These are phyloP conservation scores for Brachionus calyciflorus DNA, from an alignment of 1,140 invertebrate species.

Conservation along the genomic window DNA sequence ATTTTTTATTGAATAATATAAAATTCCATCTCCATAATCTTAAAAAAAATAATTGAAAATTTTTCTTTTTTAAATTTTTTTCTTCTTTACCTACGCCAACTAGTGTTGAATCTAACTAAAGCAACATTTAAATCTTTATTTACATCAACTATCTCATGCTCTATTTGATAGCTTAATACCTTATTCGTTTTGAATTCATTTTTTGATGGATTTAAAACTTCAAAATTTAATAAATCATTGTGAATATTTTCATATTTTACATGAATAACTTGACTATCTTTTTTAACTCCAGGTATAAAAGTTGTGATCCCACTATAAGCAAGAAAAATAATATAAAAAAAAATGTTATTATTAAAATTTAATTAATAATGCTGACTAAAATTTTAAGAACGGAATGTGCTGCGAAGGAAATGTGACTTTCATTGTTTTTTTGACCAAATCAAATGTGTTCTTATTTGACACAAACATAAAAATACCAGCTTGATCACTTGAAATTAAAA, in stretches of 20 bases:
- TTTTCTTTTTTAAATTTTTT: background rate
- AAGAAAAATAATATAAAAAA: background rate
- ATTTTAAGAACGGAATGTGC: constrained; percentile 15
- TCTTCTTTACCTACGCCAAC: background rate
- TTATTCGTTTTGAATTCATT: background rate
- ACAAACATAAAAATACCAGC: background rate
- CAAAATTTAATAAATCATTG: constrained; percentile 26
- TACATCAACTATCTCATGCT: background rate
- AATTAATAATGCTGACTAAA: background rate
- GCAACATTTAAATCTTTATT: constrained; percentile 31
- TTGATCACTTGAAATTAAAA: constrained; percentile 4
- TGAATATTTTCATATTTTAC: constrained; percentile 23
- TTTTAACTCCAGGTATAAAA: background rate
- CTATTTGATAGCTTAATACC: background rate
- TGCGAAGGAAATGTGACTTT: constrained; percentile 15
- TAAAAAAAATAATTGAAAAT: background rate
- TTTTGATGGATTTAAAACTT: background rate
- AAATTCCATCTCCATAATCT: constrained; percentile 35
- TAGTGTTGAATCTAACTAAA: background rate
- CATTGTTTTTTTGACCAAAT: constrained; percentile 7
- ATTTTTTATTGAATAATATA: constrained; percentile 33
- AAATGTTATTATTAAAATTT: background rate
- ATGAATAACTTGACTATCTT: background rate
- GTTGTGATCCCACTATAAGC: background rate
- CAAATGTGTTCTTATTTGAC: background rate